Evolutionary conservation across 2,888 invertebrate genomes (phyloP), one percentile per base, ranked within the genome.

Genomic region (Heliconius cydno): DNA sequence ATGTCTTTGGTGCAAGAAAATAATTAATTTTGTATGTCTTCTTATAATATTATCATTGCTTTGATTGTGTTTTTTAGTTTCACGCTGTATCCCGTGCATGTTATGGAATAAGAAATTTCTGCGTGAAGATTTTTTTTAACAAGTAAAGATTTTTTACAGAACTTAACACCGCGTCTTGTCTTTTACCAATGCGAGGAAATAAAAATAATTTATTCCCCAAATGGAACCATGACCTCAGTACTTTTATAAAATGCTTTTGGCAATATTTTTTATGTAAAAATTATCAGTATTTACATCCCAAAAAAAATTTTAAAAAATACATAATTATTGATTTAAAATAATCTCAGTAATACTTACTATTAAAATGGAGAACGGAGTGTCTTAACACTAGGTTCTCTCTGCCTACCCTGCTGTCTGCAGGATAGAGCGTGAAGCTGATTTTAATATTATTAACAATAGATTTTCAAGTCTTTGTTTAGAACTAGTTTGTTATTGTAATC

Each of bases 391-490:
- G 7, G 19, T 52, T 52, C 19, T 3, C 52, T 19, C 19, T 22
- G 22, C 22, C 9, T 52, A 52, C 3, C 19, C 9, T 52, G 2
- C 52, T 52, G 19, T 52, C 0, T 2, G 52, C 52, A 2, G 22
- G 52, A 52, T 52, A 52, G 0, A 52, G 22, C 9, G 3, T 52
- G 22, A 52, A 52, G 22, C 52, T 22, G 7, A 52, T 52, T 52
- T 52, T 52, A 52, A 52, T 52, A 60, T n/a, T 60, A n/a, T n/a
- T n/a, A 25, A 70, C 52, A 25, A 46, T 46, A 66, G 38, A 46
- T 67, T 41, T 70, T 66, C 15, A 28, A 25, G 73, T 77, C 74
- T 79, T 80, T 82, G 82, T 82, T 76, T 38, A 70, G 12, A 57
- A 25, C 34, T 57, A 57, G 65, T 60, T 71, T 71, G 66, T 73